phyloP scores from a whole-genome alignment of 2,113 vertebrate genomes.

The Rhea pennata region DNA sequence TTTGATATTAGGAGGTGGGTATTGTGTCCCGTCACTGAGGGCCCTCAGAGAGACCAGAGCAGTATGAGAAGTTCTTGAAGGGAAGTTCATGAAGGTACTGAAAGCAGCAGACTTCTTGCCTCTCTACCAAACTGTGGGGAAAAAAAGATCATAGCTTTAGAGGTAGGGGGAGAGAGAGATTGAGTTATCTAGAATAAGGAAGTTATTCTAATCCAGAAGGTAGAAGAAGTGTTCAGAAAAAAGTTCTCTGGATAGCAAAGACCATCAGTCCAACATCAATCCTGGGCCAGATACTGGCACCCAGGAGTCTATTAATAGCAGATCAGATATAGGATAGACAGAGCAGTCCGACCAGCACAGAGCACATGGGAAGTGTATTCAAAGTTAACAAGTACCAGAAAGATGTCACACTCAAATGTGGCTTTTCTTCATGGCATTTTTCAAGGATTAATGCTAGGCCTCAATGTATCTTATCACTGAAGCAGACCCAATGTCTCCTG shows the following conservation, averaged over 20 bases:
- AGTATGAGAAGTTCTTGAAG: neutral
- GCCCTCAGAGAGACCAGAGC: neutral
- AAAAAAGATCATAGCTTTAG: neutral
- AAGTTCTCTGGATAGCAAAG: neutral
- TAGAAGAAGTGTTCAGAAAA: neutral
- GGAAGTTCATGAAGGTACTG: neutral
- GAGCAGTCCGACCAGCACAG: neutral
- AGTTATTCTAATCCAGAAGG: neutral
- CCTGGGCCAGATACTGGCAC: neutral
- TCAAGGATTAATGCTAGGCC: neutral
- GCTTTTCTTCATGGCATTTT: neutral
- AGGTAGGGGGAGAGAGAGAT: neutral
- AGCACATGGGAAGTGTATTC: neutral
- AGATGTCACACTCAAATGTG: neutral
- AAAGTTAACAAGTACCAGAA: neutral
- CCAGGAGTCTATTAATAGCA: neutral
- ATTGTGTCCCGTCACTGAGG: neutral
- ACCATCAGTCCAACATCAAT: fast-evolving
- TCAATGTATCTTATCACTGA: neutral
- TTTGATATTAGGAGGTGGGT: neutral
- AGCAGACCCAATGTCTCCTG: neutral
- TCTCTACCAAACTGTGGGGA: neutral
- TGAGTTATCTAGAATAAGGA: neutral
- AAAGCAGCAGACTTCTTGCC: neutral
- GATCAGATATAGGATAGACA: neutral